Conservation (phyloP, 2,888 invertebrate genomes). For the Hypomecis atomaria region DNA sequence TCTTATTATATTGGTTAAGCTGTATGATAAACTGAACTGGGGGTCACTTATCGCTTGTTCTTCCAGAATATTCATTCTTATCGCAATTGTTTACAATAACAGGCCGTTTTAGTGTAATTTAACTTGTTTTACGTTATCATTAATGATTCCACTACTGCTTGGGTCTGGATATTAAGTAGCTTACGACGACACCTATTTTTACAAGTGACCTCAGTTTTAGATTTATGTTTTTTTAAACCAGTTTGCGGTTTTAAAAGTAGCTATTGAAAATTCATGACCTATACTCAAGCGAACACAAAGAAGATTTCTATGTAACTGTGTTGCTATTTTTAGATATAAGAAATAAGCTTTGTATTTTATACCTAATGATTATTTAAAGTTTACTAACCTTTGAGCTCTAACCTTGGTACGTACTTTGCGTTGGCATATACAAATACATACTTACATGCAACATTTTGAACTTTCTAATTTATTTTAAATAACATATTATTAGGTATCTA, state of each 20-base stretch:
- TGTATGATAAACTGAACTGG: constrained; percentile 17
- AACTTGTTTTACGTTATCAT: constrained; percentile 10
- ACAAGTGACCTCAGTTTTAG: constrained; percentile 9
- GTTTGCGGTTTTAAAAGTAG: constrained; percentile 7
- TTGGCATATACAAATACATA: too few species aligned
- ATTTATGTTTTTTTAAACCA: constrained; percentile 10
- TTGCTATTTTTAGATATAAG: not conserved
- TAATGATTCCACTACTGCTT: constrained; percentile 13
- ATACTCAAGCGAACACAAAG: constrained; percentile 2
- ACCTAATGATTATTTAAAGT: not conserved
- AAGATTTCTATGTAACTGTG: not conserved
- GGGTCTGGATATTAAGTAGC: constrained; percentile 16
- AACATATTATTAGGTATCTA: too few species aligned
- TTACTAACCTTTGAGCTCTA: not conserved
- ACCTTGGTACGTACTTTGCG: too few species aligned
- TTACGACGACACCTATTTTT: not conserved
- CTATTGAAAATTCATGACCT: constrained; percentile 11
- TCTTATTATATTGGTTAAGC: constrained; percentile 16
- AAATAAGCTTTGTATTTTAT: not conserved
- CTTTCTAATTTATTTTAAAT: too few species aligned
- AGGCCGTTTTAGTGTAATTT: constrained; percentile 20
- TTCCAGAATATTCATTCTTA: constrained; percentile 23
- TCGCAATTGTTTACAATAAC: constrained; percentile 21
- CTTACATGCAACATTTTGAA: too few species aligned
- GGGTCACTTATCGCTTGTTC: constrained; percentile 23